Evolutionary conservation across 2,888 invertebrate species (phyloP), one percentile per base, ranked within the genome.

Genomic region (Hydrotaea cyrtoneurina): DNA sequence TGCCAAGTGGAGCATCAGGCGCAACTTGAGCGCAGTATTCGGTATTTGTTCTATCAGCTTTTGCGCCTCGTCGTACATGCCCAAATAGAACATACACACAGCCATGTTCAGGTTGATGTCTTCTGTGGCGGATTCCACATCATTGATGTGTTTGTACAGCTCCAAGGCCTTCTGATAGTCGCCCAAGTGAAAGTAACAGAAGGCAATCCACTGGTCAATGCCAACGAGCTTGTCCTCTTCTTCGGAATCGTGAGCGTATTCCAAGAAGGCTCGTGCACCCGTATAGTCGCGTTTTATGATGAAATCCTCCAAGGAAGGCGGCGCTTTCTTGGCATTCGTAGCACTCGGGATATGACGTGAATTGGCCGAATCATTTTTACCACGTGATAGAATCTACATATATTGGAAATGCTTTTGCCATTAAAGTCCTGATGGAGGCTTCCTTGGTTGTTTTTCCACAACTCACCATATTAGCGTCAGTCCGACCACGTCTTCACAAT

Each of bases 161-260:
- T 96, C 94, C 88, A 97, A 93, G 0, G 98, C 95, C 88, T 95
- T 95, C 88, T 96, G 96, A 93, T 98, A 98, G 91, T 99, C 98
- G 2, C 98, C 99, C 83, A 98, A 94, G 92, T 99, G 99, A 93
- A 99, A 99, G 89, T 96, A 96, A 92, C 98, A 98, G 93, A 98
- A 99, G 0, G 97, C 99, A 85, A 97, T 95, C 99, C 99, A 99
- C 87, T 96, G 93, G 75, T 96, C 96, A 17, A 92, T 90, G 92
- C 93, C 93, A 7, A 88, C 86, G 66, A 89, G 89, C 23, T 89
- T 89, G 23, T 88, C 86, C 17, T 89, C 88, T 19, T 88, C 86
- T 15, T 88, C 87, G 17, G 85, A 86, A 11, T 88, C 90, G 66
- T 87, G 88, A 17, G 90, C 87, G 31, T 89, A 92, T 89, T 99